A percentile compares a stretch with the other conserved stretches of the same genome.
Evolutionary conservation across 2,797 vertebrate genomes (phyloP).

Genomic region (Tolypeutes matacus): DNA sequence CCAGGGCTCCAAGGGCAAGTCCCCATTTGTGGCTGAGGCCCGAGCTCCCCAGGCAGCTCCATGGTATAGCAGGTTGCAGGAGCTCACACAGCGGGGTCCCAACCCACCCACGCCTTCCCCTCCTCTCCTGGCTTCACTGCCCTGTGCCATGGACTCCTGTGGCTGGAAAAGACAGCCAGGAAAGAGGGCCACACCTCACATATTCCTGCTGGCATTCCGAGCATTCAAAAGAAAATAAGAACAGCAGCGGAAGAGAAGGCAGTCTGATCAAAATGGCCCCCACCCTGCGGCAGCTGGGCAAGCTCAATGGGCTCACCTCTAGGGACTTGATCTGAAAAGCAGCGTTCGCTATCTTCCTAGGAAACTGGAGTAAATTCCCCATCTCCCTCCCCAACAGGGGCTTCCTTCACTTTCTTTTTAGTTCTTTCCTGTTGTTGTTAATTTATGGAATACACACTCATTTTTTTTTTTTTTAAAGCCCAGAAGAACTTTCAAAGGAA

Average conservation of each 20-base stretch:
- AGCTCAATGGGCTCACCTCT: rapidly evolving
- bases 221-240: neutral
- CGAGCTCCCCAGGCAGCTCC: rapidly evolving
- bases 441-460: too few relatives aligned
- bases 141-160: rapidly evolving
- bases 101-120: neutral
- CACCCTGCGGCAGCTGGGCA: rapidly evolving
- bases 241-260: neutral
- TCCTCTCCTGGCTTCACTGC: rapidly evolving
- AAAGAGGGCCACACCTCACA: neutral
- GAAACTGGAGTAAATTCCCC: neutral
- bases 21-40: neutral
- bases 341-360: neutral
- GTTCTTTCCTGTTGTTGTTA: too few relatives aligned
- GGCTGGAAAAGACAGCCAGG: neutral
- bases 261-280: rapidly evolving
- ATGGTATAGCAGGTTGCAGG: rapidly evolving
- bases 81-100: neutral
- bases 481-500: neutral
- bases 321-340: neutral
- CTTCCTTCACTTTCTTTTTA: neutral
- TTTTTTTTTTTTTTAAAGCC: neutral
- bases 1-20: neutral
- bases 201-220: neutral
- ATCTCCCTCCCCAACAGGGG: neutral